These are phyloP conservation scores for Ctenosaura bakeri DNA, from an alignment of 2,797 vertebrate genomes.

Conservation along the genomic window DNA sequence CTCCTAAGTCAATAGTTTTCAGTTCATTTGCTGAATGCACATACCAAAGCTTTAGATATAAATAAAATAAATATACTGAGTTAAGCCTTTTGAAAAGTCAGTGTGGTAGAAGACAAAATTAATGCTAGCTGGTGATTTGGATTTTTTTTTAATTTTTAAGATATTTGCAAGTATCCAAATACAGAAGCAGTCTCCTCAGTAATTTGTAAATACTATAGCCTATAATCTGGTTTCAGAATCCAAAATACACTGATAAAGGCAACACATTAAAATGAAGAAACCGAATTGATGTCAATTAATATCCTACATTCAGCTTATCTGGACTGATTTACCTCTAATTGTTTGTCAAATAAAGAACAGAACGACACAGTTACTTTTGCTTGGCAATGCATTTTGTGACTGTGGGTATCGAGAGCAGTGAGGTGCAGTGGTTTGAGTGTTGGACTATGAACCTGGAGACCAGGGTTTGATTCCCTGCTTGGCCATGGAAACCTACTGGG, in stretches of 20 bases:
- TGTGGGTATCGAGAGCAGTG: background rate
- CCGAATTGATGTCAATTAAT: background rate
- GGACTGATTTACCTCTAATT: background rate
- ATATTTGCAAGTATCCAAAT: background rate
- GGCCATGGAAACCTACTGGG: too few relatives aligned
- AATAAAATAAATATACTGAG: constrained; percentile 10
- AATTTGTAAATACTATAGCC: background rate
- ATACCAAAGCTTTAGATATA: constrained; percentile 87
- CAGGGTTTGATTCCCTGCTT: too few relatives aligned
- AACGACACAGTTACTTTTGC: background rate
- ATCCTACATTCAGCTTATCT: background rate
- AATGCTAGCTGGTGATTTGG: background rate
- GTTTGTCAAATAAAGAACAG: background rate
- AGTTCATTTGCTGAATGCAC: constrained; percentile 87
- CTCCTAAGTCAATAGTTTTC: constrained; percentile 86
- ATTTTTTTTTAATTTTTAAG: background rate
- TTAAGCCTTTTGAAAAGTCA: background rate
- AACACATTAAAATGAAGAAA: background rate
- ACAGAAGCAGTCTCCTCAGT: background rate
- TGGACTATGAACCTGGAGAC: too few relatives aligned
- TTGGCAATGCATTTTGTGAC: background rate
- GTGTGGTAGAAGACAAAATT: background rate
- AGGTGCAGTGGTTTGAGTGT: too few relatives aligned
- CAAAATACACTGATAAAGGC: background rate
- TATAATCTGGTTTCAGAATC: too few relatives aligned